A percentile compares a stretch with the other conserved stretches of the same genome.
Conservation (phyloP, 2,113 vertebrate species). For the Dermatemys mawii region DNA sequence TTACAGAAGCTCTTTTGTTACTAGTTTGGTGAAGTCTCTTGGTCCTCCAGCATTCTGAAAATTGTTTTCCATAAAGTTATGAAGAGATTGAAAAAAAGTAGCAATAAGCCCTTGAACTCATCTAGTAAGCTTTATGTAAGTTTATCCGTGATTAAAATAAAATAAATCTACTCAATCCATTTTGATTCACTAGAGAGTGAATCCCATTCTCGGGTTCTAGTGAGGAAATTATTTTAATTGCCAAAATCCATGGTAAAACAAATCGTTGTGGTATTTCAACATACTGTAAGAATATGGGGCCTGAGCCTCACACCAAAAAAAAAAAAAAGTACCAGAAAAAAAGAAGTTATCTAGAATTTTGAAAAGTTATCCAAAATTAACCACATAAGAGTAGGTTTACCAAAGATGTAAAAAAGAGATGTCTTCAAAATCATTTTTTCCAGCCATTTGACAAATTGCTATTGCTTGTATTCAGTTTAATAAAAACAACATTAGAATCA, state of each 20-base stretch:
- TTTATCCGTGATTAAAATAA: neutral
- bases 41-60: neutral
- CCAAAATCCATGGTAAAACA: neutral
- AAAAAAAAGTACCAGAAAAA: neutral
- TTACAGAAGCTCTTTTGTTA: too few relatives aligned
- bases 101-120: neutral
- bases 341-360: accelerated
- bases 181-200: neutral
- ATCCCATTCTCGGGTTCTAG: neutral
- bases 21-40: neutral
- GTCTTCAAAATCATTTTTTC: neutral
- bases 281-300: neutral
- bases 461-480: neutral
- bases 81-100: neutral
- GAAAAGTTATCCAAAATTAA: neutral
- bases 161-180: neutral
- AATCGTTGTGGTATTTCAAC: neutral
- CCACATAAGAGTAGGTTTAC: neutral
- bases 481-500: neutral
- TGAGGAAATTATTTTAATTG: neutral
- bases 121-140: neutral
- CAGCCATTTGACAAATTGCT: neutral
- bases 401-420: neutral
- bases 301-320: neutral
- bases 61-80: neutral